These are phyloP conservation scores for Apodemia hepburni DNA, from an alignment of 2,888 invertebrate species.

Conservation along the genomic window DNA sequence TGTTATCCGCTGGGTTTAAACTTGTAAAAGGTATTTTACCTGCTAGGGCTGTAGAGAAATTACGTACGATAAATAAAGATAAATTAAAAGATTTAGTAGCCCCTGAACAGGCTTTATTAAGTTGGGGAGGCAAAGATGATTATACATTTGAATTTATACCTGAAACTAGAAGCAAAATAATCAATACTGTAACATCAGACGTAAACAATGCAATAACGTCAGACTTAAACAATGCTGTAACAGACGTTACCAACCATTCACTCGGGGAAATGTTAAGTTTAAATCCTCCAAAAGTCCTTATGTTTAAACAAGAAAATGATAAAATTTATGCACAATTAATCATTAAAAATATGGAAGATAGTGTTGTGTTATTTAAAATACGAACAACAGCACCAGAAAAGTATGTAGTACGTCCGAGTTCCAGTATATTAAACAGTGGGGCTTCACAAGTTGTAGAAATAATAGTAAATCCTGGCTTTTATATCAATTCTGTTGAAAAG, in stretches of 20 bases:
- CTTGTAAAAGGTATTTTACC: constrained; percentile 91
- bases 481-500: constrained; percentile 80
- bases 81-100: constrained; percentile 85
- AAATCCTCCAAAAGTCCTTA: constrained; percentile 82
- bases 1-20: constrained; percentile 92
- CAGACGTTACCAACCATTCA: constrained; percentile 23
- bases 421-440: constrained; percentile 83
- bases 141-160: constrained; percentile 84
- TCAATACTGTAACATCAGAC: constrained; percentile 20
- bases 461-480: constrained; percentile 83
- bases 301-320: constrained; percentile 80
- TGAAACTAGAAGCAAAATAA: constrained; percentile 56
- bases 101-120: constrained; percentile 83
- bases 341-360: constrained; percentile 81
- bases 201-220: no score
- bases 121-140: constrained; percentile 88
- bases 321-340: constrained; percentile 81
- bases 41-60: constrained; percentile 89
- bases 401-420: constrained; percentile 91
- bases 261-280: constrained; percentile 67
- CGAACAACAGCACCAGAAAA: constrained; percentile 96
- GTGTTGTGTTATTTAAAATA: constrained; percentile 79
- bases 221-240: no score
- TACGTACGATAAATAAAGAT: constrained; percentile 88
- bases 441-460: constrained; percentile 82